phyloP scores from a whole-genome alignment of 2,113 vertebrate species.

The Caracal caracal region DNA sequence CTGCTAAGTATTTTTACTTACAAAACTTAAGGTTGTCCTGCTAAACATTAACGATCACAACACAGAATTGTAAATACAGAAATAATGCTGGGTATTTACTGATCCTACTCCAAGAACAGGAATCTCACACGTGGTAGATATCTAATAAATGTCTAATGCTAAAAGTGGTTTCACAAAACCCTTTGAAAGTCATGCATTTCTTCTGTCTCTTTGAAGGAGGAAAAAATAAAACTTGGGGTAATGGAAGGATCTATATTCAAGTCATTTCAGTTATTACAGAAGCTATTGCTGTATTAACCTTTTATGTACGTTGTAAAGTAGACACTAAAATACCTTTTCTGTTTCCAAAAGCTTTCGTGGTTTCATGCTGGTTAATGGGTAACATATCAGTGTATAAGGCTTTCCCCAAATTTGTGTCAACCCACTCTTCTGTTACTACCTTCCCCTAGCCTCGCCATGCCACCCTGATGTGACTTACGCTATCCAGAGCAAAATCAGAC shows the following conservation, averaged over 20 bases:
- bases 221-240: background rate
- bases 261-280: background rate
- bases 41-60: background rate
- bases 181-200: background rate
- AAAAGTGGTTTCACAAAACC: background rate
- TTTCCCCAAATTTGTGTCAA: background rate
- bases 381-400: background rate
- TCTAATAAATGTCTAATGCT: background rate
- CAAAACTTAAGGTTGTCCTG: background rate
- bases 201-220: background rate
- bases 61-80: background rate
- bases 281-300: background rate
- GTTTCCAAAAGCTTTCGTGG: background rate
- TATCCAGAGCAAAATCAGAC: background rate
- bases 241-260: background rate
- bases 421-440: background rate
- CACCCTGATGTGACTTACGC: background rate
- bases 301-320: background rate
- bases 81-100: background rate
- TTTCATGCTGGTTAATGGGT: background rate
- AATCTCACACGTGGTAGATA: background rate
- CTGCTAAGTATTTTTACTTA: background rate
- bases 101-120: background rate
- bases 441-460: background rate
- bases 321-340: background rate